Base-by-base conservation (phyloP, 1,140 invertebrate species). In the Calephelis virginiensis region DNA sequence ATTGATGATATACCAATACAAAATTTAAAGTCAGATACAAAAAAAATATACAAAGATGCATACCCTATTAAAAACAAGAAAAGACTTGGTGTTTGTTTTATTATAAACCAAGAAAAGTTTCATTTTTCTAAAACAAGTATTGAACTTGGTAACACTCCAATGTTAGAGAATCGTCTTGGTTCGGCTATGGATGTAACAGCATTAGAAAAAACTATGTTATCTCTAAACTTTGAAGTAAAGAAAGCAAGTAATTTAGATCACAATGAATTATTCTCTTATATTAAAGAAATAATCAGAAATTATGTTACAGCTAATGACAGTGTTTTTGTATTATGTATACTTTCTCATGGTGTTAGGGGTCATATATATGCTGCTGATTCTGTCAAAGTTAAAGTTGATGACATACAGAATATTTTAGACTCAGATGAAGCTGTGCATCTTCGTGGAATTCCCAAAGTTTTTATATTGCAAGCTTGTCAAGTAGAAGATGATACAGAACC, bases 391-490 rank as follows among this genome's bases (percentile, higher is more conserved):
- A 88, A 87, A 66, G 73, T 91, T 17, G 80, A 85, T 68, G 77
- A 85, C 63, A 82, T 91, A 46, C 80, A 89, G 76, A 76, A 77
- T 10, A 64, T 86, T 59, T 66, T 91, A 59, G 86, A 90, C 65
- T 82, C 81, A 48, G 80, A 90, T 73, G 77, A 81, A n/a, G 78
- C 75, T 37, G 49, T 63, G 8, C 64, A 81, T 8, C 72, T 88
- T 48, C 70, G 72, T 71, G 78, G 78, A 0, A 85, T 82, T 46
- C 89, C 89, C 6, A 91, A 91, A 70, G 73, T 91, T 10, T 69
- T 90, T 6, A 82, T 91, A 64, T 60, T 89, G n/a, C 86, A 91
- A 74, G 89, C 89, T n/a, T 91, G 89, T 71, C 86, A 89, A 72
- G 80, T 83, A 48, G 69, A 81, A 68, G 75, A 80, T 68, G 70